These are phyloP conservation scores for Fragum whitleyi DNA, from an alignment of 2,888 invertebrate species.

Conservation along the genomic window DNA sequence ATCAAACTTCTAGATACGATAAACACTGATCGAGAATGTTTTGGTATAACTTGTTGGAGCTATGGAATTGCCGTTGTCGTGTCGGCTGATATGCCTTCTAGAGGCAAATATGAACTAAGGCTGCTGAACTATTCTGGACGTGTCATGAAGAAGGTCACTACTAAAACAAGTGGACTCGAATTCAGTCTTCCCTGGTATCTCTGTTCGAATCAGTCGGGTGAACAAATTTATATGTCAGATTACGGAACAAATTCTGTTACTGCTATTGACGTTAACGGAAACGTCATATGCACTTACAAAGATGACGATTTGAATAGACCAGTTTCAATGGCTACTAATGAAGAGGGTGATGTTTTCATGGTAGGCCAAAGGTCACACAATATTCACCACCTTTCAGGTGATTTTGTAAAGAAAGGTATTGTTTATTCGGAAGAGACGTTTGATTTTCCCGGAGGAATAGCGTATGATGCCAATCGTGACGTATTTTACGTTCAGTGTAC, in stretches of 20 bases:
- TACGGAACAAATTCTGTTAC: constrained; percentile 55
- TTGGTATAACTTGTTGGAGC: constrained; percentile 53
- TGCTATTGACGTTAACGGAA: constrained; percentile 44
- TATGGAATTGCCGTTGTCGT: constrained; percentile 48
- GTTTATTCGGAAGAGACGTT: constrained; percentile 44
- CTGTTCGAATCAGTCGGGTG: constrained; percentile 38
- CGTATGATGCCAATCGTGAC: constrained; percentile 37
- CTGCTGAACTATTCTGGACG: constrained; percentile 51
- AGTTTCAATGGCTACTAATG: constrained; percentile 44
- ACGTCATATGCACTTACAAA: constrained; percentile 48
- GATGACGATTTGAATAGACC: constrained; percentile 50
- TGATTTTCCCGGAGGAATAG: constrained; percentile 59
- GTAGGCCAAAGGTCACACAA: constrained; percentile 59
- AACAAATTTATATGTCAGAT: constrained; percentile 50
- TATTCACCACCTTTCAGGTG: constrained; percentile 47
- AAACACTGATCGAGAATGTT: constrained; percentile 43
- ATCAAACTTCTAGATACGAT: constrained; percentile 36
- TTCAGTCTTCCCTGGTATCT: constrained; percentile 61
- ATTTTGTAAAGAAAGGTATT: constrained; percentile 49
- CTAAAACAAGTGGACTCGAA: constrained; percentile 36
- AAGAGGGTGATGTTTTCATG: constrained; percentile 45
- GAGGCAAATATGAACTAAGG: constrained; percentile 45
- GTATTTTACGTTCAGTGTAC: constrained; percentile 51
- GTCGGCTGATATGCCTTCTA: constrained; percentile 23
- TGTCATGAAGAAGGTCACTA: constrained; percentile 23